A percentile compares a stretch with the other conserved stretches of the same genome.
Conservation (phyloP, 2,113 vertebrate genomes). For the Furnarius figulus region DNA sequence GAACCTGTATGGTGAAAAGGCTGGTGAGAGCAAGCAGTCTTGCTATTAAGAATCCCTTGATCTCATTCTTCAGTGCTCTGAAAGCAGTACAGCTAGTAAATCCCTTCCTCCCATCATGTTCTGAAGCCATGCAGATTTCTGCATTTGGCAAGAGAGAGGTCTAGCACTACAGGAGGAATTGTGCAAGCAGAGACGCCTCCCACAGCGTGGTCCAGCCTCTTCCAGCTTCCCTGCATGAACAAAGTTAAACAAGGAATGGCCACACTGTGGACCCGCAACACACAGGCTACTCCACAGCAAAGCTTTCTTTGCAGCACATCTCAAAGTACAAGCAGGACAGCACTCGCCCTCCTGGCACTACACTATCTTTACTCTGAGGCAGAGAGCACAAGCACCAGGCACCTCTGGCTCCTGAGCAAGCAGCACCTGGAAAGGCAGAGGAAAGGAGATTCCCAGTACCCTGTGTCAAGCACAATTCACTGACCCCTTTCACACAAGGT, state of each 20-base stretch:
- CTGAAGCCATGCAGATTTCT: not conserved
- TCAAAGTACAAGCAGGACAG: fast-evolving
- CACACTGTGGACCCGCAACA: fast-evolving
- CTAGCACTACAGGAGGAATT: not conserved
- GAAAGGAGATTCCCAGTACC: not conserved
- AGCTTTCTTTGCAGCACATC: not conserved
- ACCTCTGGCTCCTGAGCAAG: not conserved
- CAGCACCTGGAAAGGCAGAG: not conserved
- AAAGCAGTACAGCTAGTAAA: not conserved
- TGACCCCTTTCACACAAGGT: not conserved
- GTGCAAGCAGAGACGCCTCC: not conserved
- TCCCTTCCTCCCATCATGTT: not conserved
- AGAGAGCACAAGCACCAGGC: not conserved
- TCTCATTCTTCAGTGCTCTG: not conserved
- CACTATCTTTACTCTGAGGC: not conserved
- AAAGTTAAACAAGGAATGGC: not conserved
- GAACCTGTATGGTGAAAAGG: fast-evolving
- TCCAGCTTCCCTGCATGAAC: not conserved
- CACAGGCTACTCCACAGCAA: not conserved
- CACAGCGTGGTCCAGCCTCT: not conserved
- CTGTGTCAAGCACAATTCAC: not conserved
- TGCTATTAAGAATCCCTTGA: not conserved
- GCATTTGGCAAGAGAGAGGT: not conserved
- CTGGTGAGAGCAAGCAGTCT: not conserved
- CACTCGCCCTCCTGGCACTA: not conserved